Evolutionary conservation across 2,113 vertebrate species (phyloP).

Genomic region (Otus sunia): DNA sequence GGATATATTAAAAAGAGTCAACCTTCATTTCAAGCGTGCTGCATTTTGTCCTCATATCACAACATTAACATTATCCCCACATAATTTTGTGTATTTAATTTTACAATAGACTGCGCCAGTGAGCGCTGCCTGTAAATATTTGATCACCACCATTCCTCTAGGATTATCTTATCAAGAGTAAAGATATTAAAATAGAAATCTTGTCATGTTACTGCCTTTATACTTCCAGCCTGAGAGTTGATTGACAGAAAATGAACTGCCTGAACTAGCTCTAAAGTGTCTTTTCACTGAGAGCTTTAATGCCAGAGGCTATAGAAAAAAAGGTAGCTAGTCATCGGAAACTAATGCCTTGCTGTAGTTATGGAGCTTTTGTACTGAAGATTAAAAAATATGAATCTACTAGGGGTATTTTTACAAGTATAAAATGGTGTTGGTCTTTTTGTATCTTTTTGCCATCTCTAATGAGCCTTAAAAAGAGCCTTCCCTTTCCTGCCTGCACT

Average conservation of each 20-base stretch:
- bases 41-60: slow-evolving; percentile 16
- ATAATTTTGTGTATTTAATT: slow-evolving; percentile 63
- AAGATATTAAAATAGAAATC: slow-evolving; percentile 68
- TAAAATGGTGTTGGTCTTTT: slow-evolving; percentile 51
- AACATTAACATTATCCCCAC: slow-evolving; percentile 33
- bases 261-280: slow-evolving; percentile 58
- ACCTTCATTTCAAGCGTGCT: not conserved
- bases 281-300: slow-evolving; percentile 55
- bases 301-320: slow-evolving; percentile 62
- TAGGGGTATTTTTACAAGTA: slow-evolving; percentile 57
- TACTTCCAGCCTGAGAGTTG: slow-evolving; percentile 57
- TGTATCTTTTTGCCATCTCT: slow-evolving; percentile 41
- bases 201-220: slow-evolving; percentile 65
- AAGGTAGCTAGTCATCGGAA: slow-evolving; percentile 23
- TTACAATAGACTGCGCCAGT: slow-evolving; percentile 38
- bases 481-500: slow-evolving; percentile 11
- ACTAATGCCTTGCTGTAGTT: slow-evolving; percentile 42
- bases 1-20: slow-evolving; percentile 16
- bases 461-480: slow-evolving; percentile 17
- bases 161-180: slow-evolving; percentile 67
- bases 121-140: slow-evolving; percentile 54
- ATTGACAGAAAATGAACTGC: slow-evolving; percentile 70
- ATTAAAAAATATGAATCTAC: slow-evolving; percentile 59
- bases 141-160: slow-evolving; percentile 48
- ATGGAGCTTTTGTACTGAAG: slow-evolving; percentile 37